Evolutionary conservation across 2,113 vertebrate genomes (phyloP).

Genomic region (Cnemophilus loriae): DNA sequence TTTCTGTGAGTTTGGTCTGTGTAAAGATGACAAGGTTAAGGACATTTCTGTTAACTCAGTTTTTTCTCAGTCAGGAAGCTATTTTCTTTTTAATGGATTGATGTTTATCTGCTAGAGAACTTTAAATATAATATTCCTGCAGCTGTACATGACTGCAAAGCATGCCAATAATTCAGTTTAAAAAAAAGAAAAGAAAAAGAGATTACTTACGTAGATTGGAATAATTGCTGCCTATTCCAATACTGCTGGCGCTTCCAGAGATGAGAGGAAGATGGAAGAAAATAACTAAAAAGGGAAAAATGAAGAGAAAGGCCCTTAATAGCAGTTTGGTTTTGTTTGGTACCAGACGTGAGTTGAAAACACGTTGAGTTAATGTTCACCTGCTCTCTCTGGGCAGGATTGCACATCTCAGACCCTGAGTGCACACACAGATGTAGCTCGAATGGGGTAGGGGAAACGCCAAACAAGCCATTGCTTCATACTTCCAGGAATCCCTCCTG

Average conservation of each 20-base stretch:
- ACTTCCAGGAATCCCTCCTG: not conserved
- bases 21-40: not conserved
- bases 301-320: not conserved
- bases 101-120: not conserved
- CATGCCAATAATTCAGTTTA: not conserved
- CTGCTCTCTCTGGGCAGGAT: not conserved
- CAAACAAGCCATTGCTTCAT: not conserved
- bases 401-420: not conserved
- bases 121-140: slow-evolving; percentile 4
- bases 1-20: not conserved
- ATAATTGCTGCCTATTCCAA: slow-evolving; percentile 61
- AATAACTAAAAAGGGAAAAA: slow-evolving; percentile 34
- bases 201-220: slow-evolving; percentile 65
- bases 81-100: not conserved
- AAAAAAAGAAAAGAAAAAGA: not conserved
- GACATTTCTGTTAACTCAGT: not conserved
- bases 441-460: not conserved
- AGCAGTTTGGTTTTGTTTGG: not conserved
- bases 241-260: slow-evolving; percentile 49
- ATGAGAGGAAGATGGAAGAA: slow-evolving; percentile 46
- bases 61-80: not conserved
- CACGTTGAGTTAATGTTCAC: not conserved
- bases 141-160: not conserved
- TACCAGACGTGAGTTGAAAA: not conserved
- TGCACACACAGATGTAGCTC: not conserved